These are phyloP conservation scores for Sarcophaga subvicina DNA, from an alignment of 2,888 invertebrate genomes.

Conservation along the genomic window DNA sequence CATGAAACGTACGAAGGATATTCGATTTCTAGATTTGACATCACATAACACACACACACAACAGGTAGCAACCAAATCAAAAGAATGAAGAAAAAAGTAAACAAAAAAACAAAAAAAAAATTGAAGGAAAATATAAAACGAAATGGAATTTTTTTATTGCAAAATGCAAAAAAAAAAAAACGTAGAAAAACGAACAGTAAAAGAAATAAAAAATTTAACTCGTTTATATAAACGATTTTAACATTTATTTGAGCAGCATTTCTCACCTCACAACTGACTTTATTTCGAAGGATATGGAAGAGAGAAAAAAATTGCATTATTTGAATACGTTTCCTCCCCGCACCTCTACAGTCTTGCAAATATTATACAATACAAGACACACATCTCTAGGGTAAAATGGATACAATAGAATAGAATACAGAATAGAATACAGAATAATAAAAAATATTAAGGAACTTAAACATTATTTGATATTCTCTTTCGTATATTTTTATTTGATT, in stretches of 20 bases:
- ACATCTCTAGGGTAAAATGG: not conserved
- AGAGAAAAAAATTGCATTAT: constrained; percentile 9
- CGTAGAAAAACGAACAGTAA: not conserved
- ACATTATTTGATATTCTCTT: constrained; percentile 9
- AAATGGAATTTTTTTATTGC: no score
- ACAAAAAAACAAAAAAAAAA: no score
- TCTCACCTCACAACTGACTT: not conserved
- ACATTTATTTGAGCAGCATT: constrained; percentile 7
- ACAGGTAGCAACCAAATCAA: constrained; percentile 29
- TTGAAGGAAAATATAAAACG: no score
- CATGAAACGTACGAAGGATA: constrained; percentile 4
- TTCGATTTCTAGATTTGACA: constrained; percentile 17
- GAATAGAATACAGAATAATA: not conserved
- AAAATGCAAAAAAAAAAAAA: not conserved
- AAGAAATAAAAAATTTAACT: not conserved
- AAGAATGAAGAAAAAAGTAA: not conserved
- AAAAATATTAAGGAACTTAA: not conserved
- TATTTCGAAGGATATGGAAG: not conserved
- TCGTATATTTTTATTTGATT: constrained; percentile 30
- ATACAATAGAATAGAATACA: no score
- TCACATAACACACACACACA: not conserved
- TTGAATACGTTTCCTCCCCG: no score
- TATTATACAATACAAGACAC: no score
- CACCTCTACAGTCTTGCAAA: no score
- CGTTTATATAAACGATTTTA: constrained; percentile 13